A percentile compares a stretch with the other conserved stretches of the same genome.
phyloP scores from a whole-genome alignment of 2,797 vertebrate species.

The Delichon dasypus region DNA sequence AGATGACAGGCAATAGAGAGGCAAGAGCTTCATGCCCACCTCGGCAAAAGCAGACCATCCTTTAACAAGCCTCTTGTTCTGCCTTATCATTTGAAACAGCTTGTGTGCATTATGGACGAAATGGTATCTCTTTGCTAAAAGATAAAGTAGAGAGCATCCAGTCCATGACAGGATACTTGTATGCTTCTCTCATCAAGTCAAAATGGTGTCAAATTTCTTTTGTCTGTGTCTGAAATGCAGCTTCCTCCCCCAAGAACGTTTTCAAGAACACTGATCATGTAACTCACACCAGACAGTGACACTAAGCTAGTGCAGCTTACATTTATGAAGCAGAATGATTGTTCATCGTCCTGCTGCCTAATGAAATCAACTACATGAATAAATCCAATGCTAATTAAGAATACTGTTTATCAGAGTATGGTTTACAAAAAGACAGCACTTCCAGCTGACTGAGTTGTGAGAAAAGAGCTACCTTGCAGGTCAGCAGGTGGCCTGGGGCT shows the following conservation, averaged over 20 bases:
- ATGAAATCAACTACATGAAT: constrained; percentile 34
- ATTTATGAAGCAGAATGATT: not conserved
- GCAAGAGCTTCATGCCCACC: not conserved
- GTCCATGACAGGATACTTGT: not conserved
- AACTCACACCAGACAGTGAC: not conserved
- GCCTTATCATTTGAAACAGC: not conserved
- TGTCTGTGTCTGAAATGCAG: constrained; percentile 5
- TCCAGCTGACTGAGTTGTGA: constrained; percentile 10
- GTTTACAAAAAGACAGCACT: constrained; percentile 35
- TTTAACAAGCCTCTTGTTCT: not conserved
- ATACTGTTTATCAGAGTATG: constrained; percentile 19
- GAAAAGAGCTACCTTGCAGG: constrained; percentile 6
- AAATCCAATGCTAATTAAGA: constrained; percentile 36
- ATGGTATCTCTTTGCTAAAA: not conserved
- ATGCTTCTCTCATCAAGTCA: not conserved
- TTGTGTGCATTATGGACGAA: not conserved
- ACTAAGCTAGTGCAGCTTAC: not conserved
- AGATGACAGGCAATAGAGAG: not conserved
- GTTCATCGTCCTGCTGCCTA: not conserved
- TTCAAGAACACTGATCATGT: not conserved
- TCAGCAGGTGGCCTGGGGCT: not conserved
- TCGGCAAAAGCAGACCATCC: not conserved
- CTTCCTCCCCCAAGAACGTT: not conserved
- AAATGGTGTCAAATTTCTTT: constrained; percentile 39
- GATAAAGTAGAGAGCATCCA: not conserved